Percentiles rank a stretch among this genome's conserved stretches.
Evolutionary conservation across 2,888 invertebrate species (phyloP).

Genomic region (Lissonota sp.): DNA sequence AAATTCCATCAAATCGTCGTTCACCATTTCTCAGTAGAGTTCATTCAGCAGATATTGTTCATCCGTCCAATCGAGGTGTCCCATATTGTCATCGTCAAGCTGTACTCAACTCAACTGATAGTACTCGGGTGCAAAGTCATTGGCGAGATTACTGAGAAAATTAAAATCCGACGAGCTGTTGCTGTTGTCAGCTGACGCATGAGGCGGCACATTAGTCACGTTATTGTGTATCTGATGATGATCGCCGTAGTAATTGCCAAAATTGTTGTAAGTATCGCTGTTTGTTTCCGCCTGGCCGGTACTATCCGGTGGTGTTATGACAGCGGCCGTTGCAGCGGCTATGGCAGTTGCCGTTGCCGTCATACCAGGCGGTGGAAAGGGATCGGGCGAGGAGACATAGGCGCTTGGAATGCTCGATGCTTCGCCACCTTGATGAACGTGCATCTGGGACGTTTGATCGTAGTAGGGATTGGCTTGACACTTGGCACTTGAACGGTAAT

Average conservation of each 20-base stretch:
- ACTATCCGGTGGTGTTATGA: conserved; percentile 87
- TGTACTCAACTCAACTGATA: conserved; percentile 89
- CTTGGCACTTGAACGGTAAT: conserved; percentile 76
- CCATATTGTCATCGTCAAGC: conserved; percentile 76
- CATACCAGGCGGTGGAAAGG: conserved; percentile 84
- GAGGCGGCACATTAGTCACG: conserved; percentile 84
- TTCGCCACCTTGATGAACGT: conserved; percentile 84
- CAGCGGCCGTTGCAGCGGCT: conserved; percentile 84
- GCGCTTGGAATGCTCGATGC: conserved; percentile 84
- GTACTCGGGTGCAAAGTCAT: conserved; percentile 96
- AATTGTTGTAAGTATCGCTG: conserved; percentile 88
- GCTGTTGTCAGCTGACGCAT: conserved; percentile 90
- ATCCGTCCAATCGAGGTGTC: conserved; percentile 80
- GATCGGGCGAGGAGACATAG: conserved; percentile 84
- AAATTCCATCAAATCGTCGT: background rate
- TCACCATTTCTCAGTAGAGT: conserved; percentile 74
- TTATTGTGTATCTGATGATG: conserved; percentile 78
- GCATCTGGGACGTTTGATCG: conserved; percentile 79
- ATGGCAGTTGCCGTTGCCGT: conserved; percentile 83
- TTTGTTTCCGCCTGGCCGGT: conserved; percentile 85
- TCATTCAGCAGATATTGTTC: conserved; percentile 81
- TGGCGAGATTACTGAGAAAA: conserved; percentile 95
- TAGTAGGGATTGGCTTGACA: conserved; percentile 80
- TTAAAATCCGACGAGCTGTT: conserved; percentile 98
- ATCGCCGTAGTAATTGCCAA: conserved; percentile 88